These are phyloP conservation scores for Caenorhabditis plicata DNA, from an alignment of 2,888 invertebrate genomes.

Conservation along the genomic window DNA sequence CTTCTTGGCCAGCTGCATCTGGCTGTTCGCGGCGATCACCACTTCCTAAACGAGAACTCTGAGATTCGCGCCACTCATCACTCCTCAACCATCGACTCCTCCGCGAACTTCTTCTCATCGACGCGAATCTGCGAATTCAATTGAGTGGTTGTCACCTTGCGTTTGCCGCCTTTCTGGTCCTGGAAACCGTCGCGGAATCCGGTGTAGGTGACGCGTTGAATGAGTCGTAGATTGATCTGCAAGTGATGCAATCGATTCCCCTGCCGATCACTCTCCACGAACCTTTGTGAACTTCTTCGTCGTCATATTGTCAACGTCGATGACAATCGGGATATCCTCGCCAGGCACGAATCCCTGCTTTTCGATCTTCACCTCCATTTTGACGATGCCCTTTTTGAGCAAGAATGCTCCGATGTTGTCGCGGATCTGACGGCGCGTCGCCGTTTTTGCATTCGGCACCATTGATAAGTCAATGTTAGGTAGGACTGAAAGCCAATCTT, in stretches of 20 bases:
- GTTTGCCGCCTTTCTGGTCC: no score
- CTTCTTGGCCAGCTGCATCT: no score
- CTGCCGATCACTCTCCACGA: background rate
- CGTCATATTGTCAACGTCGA: slow-evolving; percentile 12
- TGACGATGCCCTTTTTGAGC: slow-evolving; percentile 11
- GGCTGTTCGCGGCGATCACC: slow-evolving; percentile 9
- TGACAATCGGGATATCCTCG: slow-evolving; percentile 9
- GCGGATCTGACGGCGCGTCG: slow-evolving; percentile 8
- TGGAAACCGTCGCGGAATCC: slow-evolving; percentile 28
- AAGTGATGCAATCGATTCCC: background rate
- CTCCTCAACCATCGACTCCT: slow-evolving; percentile 11
- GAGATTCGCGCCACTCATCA: background rate
- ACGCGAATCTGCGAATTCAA: slow-evolving; percentile 24
- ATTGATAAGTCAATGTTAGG: slow-evolving; percentile 12
- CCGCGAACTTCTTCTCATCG: slow-evolving; percentile 20
- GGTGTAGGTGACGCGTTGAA: slow-evolving; percentile 24
- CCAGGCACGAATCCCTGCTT: slow-evolving; percentile 30
- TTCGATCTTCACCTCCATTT: slow-evolving; percentile 14
- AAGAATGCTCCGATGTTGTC: slow-evolving; percentile 16
- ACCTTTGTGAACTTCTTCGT: slow-evolving; percentile 19
- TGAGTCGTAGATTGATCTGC: slow-evolving; percentile 12
- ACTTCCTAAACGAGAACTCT: slow-evolving; percentile 6
- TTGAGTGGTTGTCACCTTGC: no score
- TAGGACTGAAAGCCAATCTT: slow-evolving; percentile 3
- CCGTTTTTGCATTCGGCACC: slow-evolving; percentile 12